Evolutionary conservation across 2,797 vertebrate species (phyloP), one percentile per base, ranked within the genome.

Genomic region (Denticeps clupeoides): DNA sequence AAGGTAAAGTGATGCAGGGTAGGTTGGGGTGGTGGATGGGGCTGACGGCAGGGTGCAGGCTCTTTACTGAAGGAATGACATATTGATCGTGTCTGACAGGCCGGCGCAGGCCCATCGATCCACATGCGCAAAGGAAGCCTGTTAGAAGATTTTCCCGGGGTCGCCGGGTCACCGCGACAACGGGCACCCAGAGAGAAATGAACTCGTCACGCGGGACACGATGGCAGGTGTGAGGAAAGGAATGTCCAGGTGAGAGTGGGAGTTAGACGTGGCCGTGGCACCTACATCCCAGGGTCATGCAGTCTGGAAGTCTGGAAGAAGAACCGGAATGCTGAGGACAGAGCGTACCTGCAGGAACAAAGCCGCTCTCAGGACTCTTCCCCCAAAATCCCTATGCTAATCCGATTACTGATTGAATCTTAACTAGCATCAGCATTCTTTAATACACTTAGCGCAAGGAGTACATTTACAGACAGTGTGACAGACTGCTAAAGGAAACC

Each of bases 51-150:
- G 59, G 67, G 65, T 27, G 51, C 60, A 55, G 71, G 80, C 79
- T 87, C 72, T 78, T 82, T 87, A 88, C 82, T 83, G 84, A 88
- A 88, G 84, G 86, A 88, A 88, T 91, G 87, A 89, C 78, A 67
- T 90, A 94, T 95, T 86, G 93, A 96, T 91, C 80, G 59, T 19
- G 63, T 70, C 76, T 88, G 88, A 88, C 89, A 86, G 78, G 78
- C 72, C 77, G 83, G 82, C 83, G 81, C 82, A 80, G 82, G 74
- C 78, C 78, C 70, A 91, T 92, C 85, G 86, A 88, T 92, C 71
- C 50, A 35, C 15, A 40, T 51, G 50, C 43, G 71, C 62, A 70
- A 73, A 68, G 67, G 67, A 71, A 81, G 80, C 74, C 79, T 77
- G 77, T 82, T 83, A 84, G 79, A 79, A 84, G 69, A 83, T 79